These are phyloP conservation scores for Leptinotarsa undecemlineata DNA, from an alignment of 1,140 invertebrate species.

Conservation along the genomic window DNA sequence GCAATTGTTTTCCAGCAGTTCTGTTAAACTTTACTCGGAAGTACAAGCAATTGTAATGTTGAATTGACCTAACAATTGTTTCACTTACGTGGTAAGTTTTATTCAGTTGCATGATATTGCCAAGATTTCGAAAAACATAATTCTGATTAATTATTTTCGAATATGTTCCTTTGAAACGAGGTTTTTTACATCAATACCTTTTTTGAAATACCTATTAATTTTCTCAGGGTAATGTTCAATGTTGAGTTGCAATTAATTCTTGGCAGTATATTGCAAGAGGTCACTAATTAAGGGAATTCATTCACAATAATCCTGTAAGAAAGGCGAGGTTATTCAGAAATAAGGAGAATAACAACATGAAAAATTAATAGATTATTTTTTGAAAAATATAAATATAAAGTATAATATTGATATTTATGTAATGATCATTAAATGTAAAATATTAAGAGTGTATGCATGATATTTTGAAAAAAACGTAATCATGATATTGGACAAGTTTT, in stretches of 20 bases:
- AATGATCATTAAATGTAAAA: conserved; percentile 52
- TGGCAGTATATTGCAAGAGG: conserved; percentile 5
- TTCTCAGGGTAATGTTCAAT: too few species aligned
- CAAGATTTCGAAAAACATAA: background rate
- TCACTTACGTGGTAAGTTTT: background rate
- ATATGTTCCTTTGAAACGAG: too few species aligned
- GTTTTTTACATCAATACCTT: too few species aligned
- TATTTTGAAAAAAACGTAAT: conserved; percentile 44
- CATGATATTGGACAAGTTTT: conserved; percentile 48
- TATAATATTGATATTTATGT: conserved; percentile 51
- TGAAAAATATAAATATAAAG: conserved; percentile 53
- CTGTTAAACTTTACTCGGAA: conserved; percentile 43
- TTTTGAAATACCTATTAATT: too few species aligned
- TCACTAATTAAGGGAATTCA: conserved; percentile 44
- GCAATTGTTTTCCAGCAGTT: conserved; percentile 44
- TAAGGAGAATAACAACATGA: conserved; percentile 42
- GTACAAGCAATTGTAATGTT: conserved; percentile 9
- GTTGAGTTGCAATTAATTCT: background rate
- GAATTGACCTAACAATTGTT: background rate
- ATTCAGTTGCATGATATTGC: background rate
- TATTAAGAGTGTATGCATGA: conserved; percentile 51
- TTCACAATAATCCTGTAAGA: conserved; percentile 53
- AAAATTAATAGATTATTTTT: conserved; percentile 54
- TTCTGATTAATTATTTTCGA: too few species aligned
- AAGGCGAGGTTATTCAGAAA: conserved; percentile 51